Conservation (phyloP, 23 tunicate genomes). For the Aplidium turbinatum region DNA sequence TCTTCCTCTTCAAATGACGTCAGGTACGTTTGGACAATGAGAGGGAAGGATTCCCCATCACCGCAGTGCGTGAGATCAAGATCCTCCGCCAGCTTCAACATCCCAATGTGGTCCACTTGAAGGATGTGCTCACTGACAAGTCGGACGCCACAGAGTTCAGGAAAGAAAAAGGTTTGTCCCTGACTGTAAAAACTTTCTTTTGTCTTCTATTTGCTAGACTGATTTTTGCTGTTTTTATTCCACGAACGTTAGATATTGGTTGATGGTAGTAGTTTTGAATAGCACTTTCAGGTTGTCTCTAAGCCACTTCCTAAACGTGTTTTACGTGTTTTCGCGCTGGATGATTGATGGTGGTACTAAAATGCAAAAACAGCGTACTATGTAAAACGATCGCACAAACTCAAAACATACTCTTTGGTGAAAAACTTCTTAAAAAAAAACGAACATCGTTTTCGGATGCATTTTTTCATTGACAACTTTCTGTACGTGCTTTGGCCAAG, state of each 20-base stretch:
- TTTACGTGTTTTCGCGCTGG: too few species aligned
- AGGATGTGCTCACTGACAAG: constrained; percentile 65
- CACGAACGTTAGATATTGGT: too few species aligned
- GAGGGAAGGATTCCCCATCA: constrained; percentile 96
- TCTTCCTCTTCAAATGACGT: not conserved
- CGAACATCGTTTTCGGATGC: not conserved
- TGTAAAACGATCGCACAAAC: too few species aligned
- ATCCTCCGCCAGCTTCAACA: constrained; percentile 91
- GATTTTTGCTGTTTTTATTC: too few species aligned
- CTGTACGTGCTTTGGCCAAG: too few species aligned
- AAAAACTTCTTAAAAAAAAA: too few species aligned
- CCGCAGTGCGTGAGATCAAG: constrained; percentile 95
- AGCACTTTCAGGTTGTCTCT: too few species aligned
- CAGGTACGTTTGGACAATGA: constrained; percentile 96
- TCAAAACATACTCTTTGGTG: too few species aligned
- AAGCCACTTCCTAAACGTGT: too few species aligned
- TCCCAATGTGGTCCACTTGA: constrained; percentile 82
- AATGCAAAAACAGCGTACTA: too few species aligned
- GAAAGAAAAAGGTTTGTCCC: constrained; percentile 76
- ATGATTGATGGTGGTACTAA: too few species aligned
- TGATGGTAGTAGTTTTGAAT: too few species aligned
- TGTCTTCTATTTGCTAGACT: not conserved
- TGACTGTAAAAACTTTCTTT: not conserved
- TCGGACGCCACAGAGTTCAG: constrained; percentile 71
- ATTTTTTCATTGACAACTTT: not conserved